Evolutionary conservation across 2,113 vertebrate genomes (phyloP), one percentile per base, ranked within the genome.

Genomic region (Tetrao urogallus): DNA sequence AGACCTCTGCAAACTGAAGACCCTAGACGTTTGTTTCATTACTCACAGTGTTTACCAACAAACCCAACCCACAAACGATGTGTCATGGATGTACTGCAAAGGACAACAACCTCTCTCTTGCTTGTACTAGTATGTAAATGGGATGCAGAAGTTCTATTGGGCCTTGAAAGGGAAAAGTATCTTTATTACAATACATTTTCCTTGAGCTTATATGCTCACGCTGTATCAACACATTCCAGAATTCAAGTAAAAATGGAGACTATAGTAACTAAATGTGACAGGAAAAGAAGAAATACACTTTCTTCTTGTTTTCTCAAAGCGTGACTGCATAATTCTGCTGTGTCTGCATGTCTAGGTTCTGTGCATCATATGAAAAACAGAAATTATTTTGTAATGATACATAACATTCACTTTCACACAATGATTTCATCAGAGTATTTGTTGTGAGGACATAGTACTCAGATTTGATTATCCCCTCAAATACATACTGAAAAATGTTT

Each of bases 401-500:
- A 15, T 47, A 81, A 36, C n/a, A 75, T 48, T 77, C 30, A 64
- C 42, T 83, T 65, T 42, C 70, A 42, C 82, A 80, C 75, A 94
- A 86, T n/a, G 4, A 38, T 43, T 95, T 91, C 88, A 95, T 95
- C 90, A 94, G 82, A 78, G 40, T 40, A 61, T 57, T 81, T 66
- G 21, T 45, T 28, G 40, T 12, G 11, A 89, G 72, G 36, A 81
- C 48, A 52, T 65, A 95, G 57, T 19, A 77, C 65, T 86, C 52
- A 60, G 27, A 83, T 79, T 61, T 78, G 70, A 91, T 92, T 71
- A 81, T 38, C 73, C 48, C 66, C 36, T 72, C 30, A 88, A 70
- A 82, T 70, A 27, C 20, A 80, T n/a, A 73, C 42, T 79, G 57
- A 54, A 89, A 87, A 75, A 93, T 92, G 76, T 92, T 96, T 94